Conservation (phyloP, 2,888 invertebrate genomes). For the Drosophila prolongata region DNA sequence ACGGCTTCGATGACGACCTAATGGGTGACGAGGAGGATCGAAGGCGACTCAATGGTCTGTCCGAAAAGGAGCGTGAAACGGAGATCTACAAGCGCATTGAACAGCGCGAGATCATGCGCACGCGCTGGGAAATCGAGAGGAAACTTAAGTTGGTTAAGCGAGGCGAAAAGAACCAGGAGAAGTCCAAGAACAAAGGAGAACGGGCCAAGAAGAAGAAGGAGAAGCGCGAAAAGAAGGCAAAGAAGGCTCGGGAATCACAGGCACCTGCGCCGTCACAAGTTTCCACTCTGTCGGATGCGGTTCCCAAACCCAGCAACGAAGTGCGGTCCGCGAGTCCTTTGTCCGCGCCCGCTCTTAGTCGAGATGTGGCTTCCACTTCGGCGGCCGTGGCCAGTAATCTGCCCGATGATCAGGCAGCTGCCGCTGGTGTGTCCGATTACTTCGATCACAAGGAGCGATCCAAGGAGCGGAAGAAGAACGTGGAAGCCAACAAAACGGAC, state of each 20-base stretch:
- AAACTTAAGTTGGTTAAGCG: slow-evolving; percentile 94
- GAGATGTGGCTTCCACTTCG: slow-evolving; percentile 59
- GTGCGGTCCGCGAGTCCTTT: slow-evolving; percentile 60
- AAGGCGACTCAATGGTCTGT: slow-evolving; percentile 94
- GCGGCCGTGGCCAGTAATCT: slow-evolving; percentile 50
- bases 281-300: slow-evolving; percentile 28
- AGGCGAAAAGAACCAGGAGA: slow-evolving; percentile 87
- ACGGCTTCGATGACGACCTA: slow-evolving; percentile 98
- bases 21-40: slow-evolving; percentile 99
- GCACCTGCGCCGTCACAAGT: slow-evolving; percentile 33
- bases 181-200: slow-evolving; percentile 84
- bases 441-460: slow-evolving; percentile 91
- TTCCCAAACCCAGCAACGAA: slow-evolving; percentile 20
- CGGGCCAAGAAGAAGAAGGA: slow-evolving; percentile 85
- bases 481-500: slow-evolving; percentile 93
- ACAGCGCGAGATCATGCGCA: slow-evolving; percentile 96
- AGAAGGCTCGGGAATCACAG: slow-evolving; percentile 46
- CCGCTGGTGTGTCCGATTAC: slow-evolving; percentile 73
- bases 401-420: slow-evolving; percentile 57
- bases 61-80: slow-evolving; percentile 98
- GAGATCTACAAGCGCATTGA: slow-evolving; percentile 98
- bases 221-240: slow-evolving; percentile 68
- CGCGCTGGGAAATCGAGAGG: slow-evolving; percentile 97
- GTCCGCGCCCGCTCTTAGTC: slow-evolving; percentile 37
- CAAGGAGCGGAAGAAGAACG: slow-evolving; percentile 94